Evolutionary conservation across 2,113 vertebrate genomes (phyloP).

Genomic region (Odobenus rosmarus): DNA sequence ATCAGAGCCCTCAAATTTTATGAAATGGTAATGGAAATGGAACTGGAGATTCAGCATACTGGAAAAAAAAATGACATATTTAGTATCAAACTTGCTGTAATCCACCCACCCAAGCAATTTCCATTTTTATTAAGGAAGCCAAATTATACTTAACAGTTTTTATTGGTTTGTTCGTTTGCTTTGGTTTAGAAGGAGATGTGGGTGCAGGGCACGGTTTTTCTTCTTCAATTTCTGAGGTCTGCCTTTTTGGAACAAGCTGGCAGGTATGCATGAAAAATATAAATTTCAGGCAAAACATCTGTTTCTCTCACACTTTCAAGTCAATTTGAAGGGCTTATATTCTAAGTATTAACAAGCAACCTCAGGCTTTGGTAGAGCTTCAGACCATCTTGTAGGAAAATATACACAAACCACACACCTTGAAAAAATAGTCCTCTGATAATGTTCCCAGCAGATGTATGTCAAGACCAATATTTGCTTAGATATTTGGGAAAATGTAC

Average conservation of each 20-base stretch:
- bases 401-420: background rate
- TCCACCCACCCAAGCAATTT: background rate
- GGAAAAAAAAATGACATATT: background rate
- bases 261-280: conserved; percentile 22
- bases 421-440: background rate
- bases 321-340: background rate
- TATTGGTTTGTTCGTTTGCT: background rate
- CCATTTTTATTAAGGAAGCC: conserved; percentile 9
- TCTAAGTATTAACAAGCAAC: background rate
- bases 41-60: background rate
- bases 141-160: background rate
- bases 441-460: background rate
- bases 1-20: background rate
- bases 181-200: background rate
- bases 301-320: conserved; percentile 36
- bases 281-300: conserved; percentile 43
- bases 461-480: background rate
- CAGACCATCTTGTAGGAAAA: background rate
- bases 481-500: background rate
- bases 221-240: conserved; percentile 16
- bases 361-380: background rate
- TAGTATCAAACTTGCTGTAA: background rate
- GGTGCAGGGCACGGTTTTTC: background rate
- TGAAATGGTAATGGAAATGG: background rate
- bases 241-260: background rate